A percentile compares a stretch with the other conserved stretches of the same genome.
Evolutionary conservation across 2,888 invertebrate genomes (phyloP).

Genomic region (Rhingia rostrata): DNA sequence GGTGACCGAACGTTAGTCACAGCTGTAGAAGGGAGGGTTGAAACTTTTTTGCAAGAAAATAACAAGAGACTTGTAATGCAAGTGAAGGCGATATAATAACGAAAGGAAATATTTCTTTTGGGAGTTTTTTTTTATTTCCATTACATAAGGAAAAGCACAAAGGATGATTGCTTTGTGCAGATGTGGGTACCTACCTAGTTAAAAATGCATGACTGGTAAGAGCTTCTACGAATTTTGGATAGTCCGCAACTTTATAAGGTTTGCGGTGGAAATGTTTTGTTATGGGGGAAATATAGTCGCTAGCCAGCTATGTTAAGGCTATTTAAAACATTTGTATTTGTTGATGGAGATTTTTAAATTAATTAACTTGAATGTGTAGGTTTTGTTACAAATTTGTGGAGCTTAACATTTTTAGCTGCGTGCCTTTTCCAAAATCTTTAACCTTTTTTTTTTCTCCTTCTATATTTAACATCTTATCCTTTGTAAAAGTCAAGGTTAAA

Average conservation of each 20-base stretch:
- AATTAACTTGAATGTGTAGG: too few relatives aligned
- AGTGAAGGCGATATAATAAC: conserved; percentile 9
- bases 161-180: neutral
- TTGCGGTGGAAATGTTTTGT: neutral
- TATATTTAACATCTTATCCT: too few relatives aligned
- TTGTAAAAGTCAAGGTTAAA: too few relatives aligned
- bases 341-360: too few relatives aligned
- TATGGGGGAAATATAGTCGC: too few relatives aligned
- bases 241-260: neutral
- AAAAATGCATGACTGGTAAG: conserved; percentile 20
- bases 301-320: too few relatives aligned
- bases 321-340: too few relatives aligned
- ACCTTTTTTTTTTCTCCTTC: too few relatives aligned
- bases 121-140: neutral
- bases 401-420: too few relatives aligned
- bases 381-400: too few relatives aligned
- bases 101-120: conserved; percentile 18
- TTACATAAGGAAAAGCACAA: neutral
- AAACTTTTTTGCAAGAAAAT: conserved; percentile 9
- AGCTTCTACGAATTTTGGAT: neutral
- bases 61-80: conserved; percentile 9
- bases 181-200: neutral
- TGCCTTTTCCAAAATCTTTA: too few relatives aligned
- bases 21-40: conserved; percentile 11
- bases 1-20: conserved; percentile 22